These are phyloP conservation scores for Condylura cristata DNA, from an alignment of 2,113 vertebrate genomes.

Conservation along the genomic window DNA sequence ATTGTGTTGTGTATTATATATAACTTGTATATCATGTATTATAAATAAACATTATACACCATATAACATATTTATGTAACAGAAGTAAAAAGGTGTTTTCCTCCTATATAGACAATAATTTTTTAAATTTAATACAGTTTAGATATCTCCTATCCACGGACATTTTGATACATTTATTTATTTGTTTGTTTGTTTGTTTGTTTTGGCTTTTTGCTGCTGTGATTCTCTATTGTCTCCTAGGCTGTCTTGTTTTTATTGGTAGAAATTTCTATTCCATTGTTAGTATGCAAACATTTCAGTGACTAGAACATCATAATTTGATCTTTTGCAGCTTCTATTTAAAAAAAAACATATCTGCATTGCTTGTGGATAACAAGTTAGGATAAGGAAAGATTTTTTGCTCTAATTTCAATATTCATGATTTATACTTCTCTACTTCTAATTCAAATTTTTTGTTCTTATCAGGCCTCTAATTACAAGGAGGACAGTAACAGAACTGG, in stretches of 20 bases:
- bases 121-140: background rate
- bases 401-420: background rate
- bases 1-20: too few species aligned
- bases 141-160: background rate
- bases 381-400: background rate
- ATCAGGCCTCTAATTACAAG: background rate
- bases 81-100: background rate
- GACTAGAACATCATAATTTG: background rate
- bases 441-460: background rate
- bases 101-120: background rate
- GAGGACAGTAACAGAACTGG: background rate
- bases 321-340: background rate
- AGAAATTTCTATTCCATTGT: background rate
- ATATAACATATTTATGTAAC: too few species aligned
- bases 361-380: background rate
- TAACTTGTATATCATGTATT: too few species aligned
- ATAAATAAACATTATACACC: too few species aligned
- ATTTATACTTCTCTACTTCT: background rate
- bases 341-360: background rate
- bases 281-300: background rate
- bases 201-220: background rate
- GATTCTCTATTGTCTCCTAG: background rate
- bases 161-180: background rate
- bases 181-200: background rate
- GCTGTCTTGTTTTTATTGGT: background rate